Base-by-base conservation (phyloP, 2,888 invertebrate species). In the Xylota segnis region DNA sequence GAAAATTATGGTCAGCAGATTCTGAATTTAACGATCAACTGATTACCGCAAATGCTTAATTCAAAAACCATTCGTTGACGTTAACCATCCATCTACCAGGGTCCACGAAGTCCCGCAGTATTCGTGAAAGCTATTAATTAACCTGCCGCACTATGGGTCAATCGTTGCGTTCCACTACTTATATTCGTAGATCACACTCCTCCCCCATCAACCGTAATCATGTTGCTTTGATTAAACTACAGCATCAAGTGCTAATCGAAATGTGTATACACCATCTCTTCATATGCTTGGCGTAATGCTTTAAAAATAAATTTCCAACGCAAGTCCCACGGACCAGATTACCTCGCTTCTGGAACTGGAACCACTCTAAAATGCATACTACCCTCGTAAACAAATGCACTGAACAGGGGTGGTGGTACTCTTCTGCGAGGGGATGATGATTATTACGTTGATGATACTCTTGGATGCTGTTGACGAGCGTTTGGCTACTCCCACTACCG, bases 171-270 rank as follows among this genome's bases (percentile, higher is more conserved):
- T 40, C 16, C 32, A 43, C 43, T 45, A 45, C 14, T n/a, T n/a
- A n/a, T n/a, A n/a, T n/a, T n/a, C n/a, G n/a, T n/a, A 40, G 58
- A 79, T 79, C 81, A 58, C 63, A 63, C 45, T n/a, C n/a, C n/a
- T n/a, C n/a, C 40, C 56, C 23, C 40, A 43, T 32, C 82, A 37
- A 70, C 32, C 34, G 77, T 59, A 77, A 72, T 72, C 68, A 77
- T 72, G 72, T 83, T 54, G 66, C 56, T 82, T 77, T 77, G 72
- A 77, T 77, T 72, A 72, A 86, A 75, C 82, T 82, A 54, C n/a
- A 50, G 66, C 71, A 76, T 75, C 82, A 71, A 66, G 72, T 82
- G 76, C 76, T 72, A 82, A 86, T 86, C 82, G 76, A 82, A 86
- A 77, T 72, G 71, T 50, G 43, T 47, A 32, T 37, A 40, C 65